Conservation (phyloP, 2,888 invertebrate species). For the Zygothrica quintamaculata region DNA sequence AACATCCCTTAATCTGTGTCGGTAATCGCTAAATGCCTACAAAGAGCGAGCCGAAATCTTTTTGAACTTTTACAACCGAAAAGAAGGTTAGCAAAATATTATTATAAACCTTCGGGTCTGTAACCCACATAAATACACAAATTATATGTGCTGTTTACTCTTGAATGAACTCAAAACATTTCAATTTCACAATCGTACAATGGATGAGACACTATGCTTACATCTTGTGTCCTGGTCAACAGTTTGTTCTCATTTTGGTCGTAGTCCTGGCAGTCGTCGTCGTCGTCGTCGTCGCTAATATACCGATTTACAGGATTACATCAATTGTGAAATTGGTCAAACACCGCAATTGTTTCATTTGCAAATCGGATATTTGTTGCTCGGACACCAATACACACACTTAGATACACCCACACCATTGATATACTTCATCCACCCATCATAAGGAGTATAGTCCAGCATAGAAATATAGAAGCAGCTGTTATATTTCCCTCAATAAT, state of each 20-base stretch:
- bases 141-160: slow-evolving; percentile 81
- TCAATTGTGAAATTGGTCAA: slow-evolving; percentile 82
- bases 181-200: slow-evolving; percentile 76
- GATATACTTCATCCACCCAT: slow-evolving; percentile 31
- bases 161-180: slow-evolving; percentile 82
- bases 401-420: slow-evolving; percentile 37
- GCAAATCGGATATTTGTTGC: slow-evolving; percentile 83
- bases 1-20: slow-evolving; percentile 84
- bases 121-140: slow-evolving; percentile 72
- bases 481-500: slow-evolving; percentile 73
- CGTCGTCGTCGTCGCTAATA: slow-evolving; percentile 62
- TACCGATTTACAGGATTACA: slow-evolving; percentile 80
- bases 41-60: slow-evolving; percentile 80
- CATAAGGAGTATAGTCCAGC: slow-evolving; percentile 5
- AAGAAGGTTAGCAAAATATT: slow-evolving; percentile 82
- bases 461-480: slow-evolving; percentile 65
- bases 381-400: slow-evolving; percentile 47
- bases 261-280: slow-evolving; percentile 1
- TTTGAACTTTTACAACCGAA: slow-evolving; percentile 82
- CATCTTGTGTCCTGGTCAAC: not conserved
- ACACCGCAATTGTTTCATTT: slow-evolving; percentile 84
- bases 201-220: slow-evolving; percentile 19
- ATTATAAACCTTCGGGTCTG: slow-evolving; percentile 74
- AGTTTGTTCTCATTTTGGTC: not conserved
- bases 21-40: slow-evolving; percentile 82